Percentiles rank a stretch among this genome's conserved stretches.
Evolutionary conservation across 2,888 invertebrate species (phyloP).

Genomic region (Alsophila aescularia): DNA sequence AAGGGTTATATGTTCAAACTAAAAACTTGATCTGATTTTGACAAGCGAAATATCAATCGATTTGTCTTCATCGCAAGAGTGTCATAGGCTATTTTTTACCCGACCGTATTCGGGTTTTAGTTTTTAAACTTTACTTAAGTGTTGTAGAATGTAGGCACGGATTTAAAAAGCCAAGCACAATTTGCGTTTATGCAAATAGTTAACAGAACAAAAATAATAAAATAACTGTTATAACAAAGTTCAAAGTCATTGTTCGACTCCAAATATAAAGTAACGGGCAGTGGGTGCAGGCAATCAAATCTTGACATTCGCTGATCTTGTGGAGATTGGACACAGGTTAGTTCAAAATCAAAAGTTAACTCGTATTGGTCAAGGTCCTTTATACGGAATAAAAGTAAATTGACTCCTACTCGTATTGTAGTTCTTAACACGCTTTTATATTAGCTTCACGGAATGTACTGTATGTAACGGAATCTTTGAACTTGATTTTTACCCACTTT

Average conservation of each 20-base stretch:
- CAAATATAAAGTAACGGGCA: slow-evolving; percentile 27
- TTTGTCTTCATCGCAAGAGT: too few species aligned
- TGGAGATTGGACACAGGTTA: slow-evolving; percentile 26
- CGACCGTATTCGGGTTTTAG: too few species aligned
- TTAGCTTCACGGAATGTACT: too few species aligned
- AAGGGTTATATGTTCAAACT: too few species aligned
- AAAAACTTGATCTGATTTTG: too few species aligned
- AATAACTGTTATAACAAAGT: slow-evolving; percentile 31
- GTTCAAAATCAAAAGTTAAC: not conserved
- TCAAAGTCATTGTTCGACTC: slow-evolving; percentile 30
- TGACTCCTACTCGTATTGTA: not conserved
- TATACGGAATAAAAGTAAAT: not conserved
- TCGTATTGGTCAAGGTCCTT: not conserved
- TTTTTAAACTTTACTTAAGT: too few species aligned
- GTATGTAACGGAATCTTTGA: too few species aligned
- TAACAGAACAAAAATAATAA: slow-evolving; percentile 28
- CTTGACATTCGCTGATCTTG: slow-evolving; percentile 33
- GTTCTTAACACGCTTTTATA: not conserved
- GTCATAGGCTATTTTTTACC: too few species aligned
- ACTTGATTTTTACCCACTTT: too few species aligned
- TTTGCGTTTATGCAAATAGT: slow-evolving; percentile 18
- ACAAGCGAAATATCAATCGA: too few species aligned
- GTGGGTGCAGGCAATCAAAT: slow-evolving; percentile 22
- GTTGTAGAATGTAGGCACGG: too few species aligned
- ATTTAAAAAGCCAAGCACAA: not conserved